Evolutionary conservation across 2,888 invertebrate species (phyloP), one percentile per base, ranked within the genome.

Genomic region (Ichneumoninae sp.): DNA sequence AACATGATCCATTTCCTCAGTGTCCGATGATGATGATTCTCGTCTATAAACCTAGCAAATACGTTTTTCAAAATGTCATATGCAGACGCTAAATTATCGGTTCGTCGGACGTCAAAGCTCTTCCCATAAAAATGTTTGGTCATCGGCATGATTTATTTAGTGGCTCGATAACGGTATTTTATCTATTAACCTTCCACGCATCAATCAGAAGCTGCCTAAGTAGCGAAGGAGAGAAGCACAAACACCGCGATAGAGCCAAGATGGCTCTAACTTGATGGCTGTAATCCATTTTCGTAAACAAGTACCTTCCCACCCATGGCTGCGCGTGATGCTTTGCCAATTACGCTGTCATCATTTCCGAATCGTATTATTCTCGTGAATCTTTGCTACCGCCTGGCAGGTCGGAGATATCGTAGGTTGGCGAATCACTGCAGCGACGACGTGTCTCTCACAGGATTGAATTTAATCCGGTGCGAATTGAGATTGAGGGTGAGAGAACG

Each of bases 381-480:
- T 71, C 44, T 47, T 13, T 72, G 16, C 7, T 62, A 26, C 57
- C 16, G 30, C 22, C 22, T 40, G 57, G 22, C 8, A 36, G 19
- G 8, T 57, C 19, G 13, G 70, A 40, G 57, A 57, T 22, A 57
- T 40, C 54, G 19, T 16, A 71, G 71, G 6, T 71, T 68, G 68
- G 68, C 60, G 50, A 78, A 65, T 69, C 50, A 40, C 44, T n/a
- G 33, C 6, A 44, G 47, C 50, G 60, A 72, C 26, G 44, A 77
- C 19, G 47, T 47, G 68, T 74, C 79, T 54, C 62, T 40, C 52
- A 52, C 22, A 36, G 60, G 69, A 71, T 79, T 69, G 62, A 74
- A 79, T 79, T 75, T 65, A 79, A 83, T 79, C 79, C 52, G 33
- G 30, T 66, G 54, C 47, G 80, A 83, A 60, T 60, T 26, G 57